Conservation (phyloP, 2,888 invertebrate genomes). For the Pristionchus exspectatus region DNA sequence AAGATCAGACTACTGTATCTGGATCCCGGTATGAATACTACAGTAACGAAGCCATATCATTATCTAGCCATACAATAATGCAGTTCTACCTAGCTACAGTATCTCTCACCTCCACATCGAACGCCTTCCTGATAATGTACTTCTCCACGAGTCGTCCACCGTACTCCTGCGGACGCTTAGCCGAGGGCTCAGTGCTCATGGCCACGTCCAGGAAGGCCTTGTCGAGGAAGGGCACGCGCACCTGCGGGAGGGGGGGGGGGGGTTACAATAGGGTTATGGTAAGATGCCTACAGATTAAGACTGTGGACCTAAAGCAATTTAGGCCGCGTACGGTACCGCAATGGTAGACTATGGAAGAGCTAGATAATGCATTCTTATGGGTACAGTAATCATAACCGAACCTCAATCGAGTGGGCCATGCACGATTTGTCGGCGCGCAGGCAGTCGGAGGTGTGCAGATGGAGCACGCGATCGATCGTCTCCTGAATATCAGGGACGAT, state of each 20-base stretch:
- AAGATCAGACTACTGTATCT: not conserved
- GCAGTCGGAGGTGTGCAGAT: slow-evolving; percentile 78
- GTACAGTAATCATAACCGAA: slow-evolving; percentile 48
- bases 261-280: no score
- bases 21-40: no score
- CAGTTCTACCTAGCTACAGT: not conserved
- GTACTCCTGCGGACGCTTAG: slow-evolving; percentile 72
- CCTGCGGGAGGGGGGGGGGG: slow-evolving; percentile 37
- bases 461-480: slow-evolving; percentile 76
- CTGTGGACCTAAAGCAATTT: no score
- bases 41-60: no score
- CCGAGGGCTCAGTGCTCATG: slow-evolving; percentile 73
- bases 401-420: slow-evolving; percentile 79
- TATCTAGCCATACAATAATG: no score
- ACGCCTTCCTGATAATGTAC: slow-evolving; percentile 81
- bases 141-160: slow-evolving; percentile 87
- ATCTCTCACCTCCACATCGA: slow-evolving; percentile 81
- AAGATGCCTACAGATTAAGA: no score
- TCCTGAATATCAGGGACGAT: slow-evolving; percentile 62
- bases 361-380: not conserved
- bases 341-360: no score
- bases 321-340: no score
- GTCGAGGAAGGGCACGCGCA: slow-evolving; percentile 80
- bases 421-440: slow-evolving; percentile 79
- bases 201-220: slow-evolving; percentile 77